Base-by-base conservation (phyloP, 2,888 invertebrate genomes). In the Phasia obesa region DNA sequence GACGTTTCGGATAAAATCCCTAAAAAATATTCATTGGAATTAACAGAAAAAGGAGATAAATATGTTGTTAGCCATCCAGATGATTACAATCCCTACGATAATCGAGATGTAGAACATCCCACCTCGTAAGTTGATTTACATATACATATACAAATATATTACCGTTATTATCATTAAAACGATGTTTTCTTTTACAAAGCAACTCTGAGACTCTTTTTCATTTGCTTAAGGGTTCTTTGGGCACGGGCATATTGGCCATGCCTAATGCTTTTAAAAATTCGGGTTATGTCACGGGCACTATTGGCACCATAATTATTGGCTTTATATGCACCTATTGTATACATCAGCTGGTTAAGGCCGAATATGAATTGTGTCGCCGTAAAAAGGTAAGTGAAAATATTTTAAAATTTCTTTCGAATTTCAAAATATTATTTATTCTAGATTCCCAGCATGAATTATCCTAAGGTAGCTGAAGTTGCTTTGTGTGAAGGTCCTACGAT, bases 241-340 rank as follows among this genome's bases (percentile, higher is more conserved):
- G 99, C 3, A 98, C 98, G 0, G 99, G 99, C 2, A 96, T 99
- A 84, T 92, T 99, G 74, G 98, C 98, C 19, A 96, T 99, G 92
- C 91, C 92, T n/a, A 90, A 94, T 87, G 96, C 96, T 19, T 94
- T 96, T 87, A 93, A 92, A 86, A 94, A 96, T 91, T 93, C 96
- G 0, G 92, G 92, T 35, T 92, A 91, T 69, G 78, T 91, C 6
- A 94, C 97, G 4, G 98, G 98, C 11, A 89, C 94, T 1, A 92
- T 96, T 21, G 97, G 97, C 7, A 95, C 98, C 0, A 90, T 97
- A 13, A 87, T 97, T 4, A 96, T 99, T 86, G 98, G 98, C 0
- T 90, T 96, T 25, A 93, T 99, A 42, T 98, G 98, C 92, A 96
- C 97, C 4, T 98, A 98, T 91, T 98, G 98, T 89, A 98, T 99